phyloP scores from a whole-genome alignment of 2,888 invertebrate genomes.

The Alloplasta piceator region DNA sequence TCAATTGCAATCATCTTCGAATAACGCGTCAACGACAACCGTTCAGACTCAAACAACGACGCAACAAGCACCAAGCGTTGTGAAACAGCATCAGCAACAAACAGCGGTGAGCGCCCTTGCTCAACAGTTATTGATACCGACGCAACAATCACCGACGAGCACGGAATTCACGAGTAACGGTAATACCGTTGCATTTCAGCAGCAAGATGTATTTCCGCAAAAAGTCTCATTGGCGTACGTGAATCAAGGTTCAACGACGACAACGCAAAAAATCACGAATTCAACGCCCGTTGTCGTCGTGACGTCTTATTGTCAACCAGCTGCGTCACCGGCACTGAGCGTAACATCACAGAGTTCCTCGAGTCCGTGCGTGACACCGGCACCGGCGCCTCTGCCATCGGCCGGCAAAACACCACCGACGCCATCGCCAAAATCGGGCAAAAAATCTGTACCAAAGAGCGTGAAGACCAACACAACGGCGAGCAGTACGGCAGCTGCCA shows the following conservation, averaged over 20 bases:
- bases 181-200: conserved; percentile 73
- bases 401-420: conserved; percentile 84
- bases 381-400: conserved; percentile 83
- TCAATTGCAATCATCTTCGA: conserved; percentile 72
- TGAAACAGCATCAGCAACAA: conserved; percentile 72
- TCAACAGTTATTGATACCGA: conserved; percentile 79
- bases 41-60: conserved; percentile 79
- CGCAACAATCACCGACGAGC: conserved; percentile 69
- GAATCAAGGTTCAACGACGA: conserved; percentile 81
- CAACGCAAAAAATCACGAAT: conserved; percentile 82
- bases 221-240: conserved; percentile 85
- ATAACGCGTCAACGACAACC: conserved; percentile 72
- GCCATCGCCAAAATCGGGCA: conserved; percentile 79
- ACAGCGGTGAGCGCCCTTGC: conserved; percentile 74
- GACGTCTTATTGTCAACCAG: conserved; percentile 85
- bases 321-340: conserved; percentile 85
- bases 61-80: conserved; percentile 67
- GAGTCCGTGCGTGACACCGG: conserved; percentile 86
- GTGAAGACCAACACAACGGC: conserved; percentile 86
- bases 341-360: conserved; percentile 86
- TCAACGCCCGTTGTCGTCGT: conserved; percentile 85
- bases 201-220: conserved; percentile 81
- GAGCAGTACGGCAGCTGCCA: conserved; percentile 86
- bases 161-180: conserved; percentile 76
- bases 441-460: conserved; percentile 84